Base-by-base conservation (phyloP, 2,888 invertebrate species). In the Dryobota labecula region DNA sequence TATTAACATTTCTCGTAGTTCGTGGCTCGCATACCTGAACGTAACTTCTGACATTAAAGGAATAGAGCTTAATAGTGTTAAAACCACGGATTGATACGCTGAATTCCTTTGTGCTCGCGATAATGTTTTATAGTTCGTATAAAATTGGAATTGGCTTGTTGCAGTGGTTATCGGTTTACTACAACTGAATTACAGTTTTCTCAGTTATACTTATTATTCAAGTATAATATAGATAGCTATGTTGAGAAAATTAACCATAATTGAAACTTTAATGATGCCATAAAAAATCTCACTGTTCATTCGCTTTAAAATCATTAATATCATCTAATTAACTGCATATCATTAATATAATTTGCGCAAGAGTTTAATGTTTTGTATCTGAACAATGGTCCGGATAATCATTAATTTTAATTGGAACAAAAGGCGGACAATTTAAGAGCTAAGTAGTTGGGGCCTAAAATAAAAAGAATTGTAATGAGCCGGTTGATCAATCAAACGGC, bases 401-500 rank as follows among this genome's bases (percentile, higher is more conserved):
- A 91, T 91, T 89, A 89, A 90, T 90, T 83, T 86, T 73, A 63
- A 83, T 84, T 75, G 85, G 87, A 89, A 92, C 90, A 91, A 92
- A 70, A 91, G 89, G 70, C 80, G 56, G 69, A 80, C 82, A 81
- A 78, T 85, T 84, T 80, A 61, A 73, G 75, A 76, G 77, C 76
- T 82, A 72, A 61, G 76, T 78, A 76, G 82, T 65, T 83, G 64
- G 80, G 67, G 20, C 76, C 72, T 70, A 67, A 84, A 86, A 87
- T 89, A 89, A 88, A 88, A 86, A 78, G 79, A 71, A 86, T 76
- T 79, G 83, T 90, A 91, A 92, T 91, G 90, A 90, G 88, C 83
- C 86, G 82, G 78, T 87, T 90, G 89, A 93, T 93, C 90, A 90
- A 89, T 92, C 89, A 88, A 86, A 82, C 85, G 92, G 93, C 93